Base-by-base conservation (phyloP, 2,113 vertebrate genomes). In the Opisthocomus hoazin region DNA sequence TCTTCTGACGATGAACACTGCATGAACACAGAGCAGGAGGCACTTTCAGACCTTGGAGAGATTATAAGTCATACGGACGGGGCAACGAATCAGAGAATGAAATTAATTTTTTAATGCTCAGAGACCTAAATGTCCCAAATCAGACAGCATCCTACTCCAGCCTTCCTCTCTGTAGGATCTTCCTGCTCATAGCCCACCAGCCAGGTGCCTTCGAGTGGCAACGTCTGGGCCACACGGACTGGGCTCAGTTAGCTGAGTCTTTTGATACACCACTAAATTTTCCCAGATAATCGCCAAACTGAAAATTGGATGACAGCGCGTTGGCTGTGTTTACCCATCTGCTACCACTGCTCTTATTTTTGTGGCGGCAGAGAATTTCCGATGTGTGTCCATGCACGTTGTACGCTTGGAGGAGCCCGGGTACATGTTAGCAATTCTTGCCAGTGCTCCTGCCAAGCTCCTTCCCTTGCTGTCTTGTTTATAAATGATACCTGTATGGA, bases 41-140 rank as follows among this genome's bases (percentile, higher is more conserved):
- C 39, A 24, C 50, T 15, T 54, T 34, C 60, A 24, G 61, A 45
- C 43, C 75, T n/a, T 16, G 26, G 34, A 30, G 51, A 60, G 30
- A 15, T 18, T 4, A 3, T 3, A 26, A 18, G 4, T 21, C 8
- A 34, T 19, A 12, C 0, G 0, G 45, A 30, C 6, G 10, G 46
- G 92, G 21, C 64, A 87, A 54, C 50, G 45, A 65, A 70, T 32
- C 20, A 16, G 57, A 65, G 30, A 34, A 1, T 5, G 21, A 39
- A 81, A 64, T 51, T 3, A 41, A 18, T n/a, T 17, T 58, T 41
- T 48, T 15, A 24, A 71, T 12, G 32, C 30, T 58, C 8, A 22
- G 29, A 36, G 39, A 36, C 2, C 2, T 26, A 56, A 32, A 69
- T 9, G 18, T 36, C 48, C 64, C 12, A 36, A 41, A 63, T 2